Evolutionary conservation across 2,888 invertebrate species (phyloP), one percentile per base, ranked within the genome.

Genomic region (Flexamia atlantica): DNA sequence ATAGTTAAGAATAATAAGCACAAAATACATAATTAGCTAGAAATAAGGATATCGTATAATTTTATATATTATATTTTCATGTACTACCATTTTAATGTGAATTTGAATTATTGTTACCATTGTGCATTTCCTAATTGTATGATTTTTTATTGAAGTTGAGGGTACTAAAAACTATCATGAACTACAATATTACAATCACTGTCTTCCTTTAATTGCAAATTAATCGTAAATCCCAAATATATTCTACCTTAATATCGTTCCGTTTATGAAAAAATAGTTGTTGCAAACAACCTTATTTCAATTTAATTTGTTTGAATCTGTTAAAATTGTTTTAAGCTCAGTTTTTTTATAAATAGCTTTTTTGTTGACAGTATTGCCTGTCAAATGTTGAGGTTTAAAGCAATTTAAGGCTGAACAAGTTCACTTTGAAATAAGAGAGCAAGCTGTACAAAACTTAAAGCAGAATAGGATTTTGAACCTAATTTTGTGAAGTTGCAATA

Each of bases 381-480:
- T 36, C 4, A 36, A 36, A 36, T 36, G 36, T n/a, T n/a, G n/a
- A 36, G 4, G 36, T 36, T 36, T 7, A 7, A 36, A 36, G 5
- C 36, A 46, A 57, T 20, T n/a, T 5, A 57, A 57, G 57, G 20
- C 57, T 57, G 57, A 57, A 23, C 9, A 57, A 57, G 57, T 57
- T 20, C 57, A 57, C 57, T 57, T 57, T 57, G 57, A 57, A 57
- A 57, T 3, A 20, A 46, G 2, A 46, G 14, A 46, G 12, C 7
- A 14, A 46, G 46, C 14, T 46, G 36, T 9, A 36, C 9, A 9
- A 36, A 36, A 36, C 9, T 36, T 9, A 36, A 36, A 36, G 36
- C 9, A 36, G 36, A 7, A 36, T 9, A 7, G 36, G 36, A 36
- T 36, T 7, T 36, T 36, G 36, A 9, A 36, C 4, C 9, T 36